A percentile compares a stretch with the other conserved stretches of the same genome.
Conservation (phyloP, 1,140 invertebrate genomes). For the Agrilus planipennis region DNA sequence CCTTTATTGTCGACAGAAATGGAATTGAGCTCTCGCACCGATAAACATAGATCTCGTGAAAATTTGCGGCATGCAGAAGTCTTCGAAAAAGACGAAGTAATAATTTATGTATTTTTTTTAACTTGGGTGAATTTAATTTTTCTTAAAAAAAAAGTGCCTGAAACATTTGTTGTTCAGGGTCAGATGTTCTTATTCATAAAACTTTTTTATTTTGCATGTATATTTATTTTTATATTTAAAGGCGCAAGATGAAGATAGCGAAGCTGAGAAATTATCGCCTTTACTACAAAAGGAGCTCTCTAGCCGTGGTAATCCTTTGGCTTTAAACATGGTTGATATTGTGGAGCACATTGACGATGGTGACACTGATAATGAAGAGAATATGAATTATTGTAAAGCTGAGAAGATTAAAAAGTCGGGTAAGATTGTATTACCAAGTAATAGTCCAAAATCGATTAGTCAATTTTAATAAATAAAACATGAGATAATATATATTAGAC, state of each 20-base stretch:
- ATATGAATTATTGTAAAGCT: slow-evolving; percentile 12
- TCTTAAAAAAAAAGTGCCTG: too few relatives aligned
- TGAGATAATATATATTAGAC: too few relatives aligned
- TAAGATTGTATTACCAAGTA: slow-evolving; percentile 8
- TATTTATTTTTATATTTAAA: slow-evolving; percentile 7
- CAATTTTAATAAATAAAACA: too few relatives aligned
- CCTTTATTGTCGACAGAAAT: slow-evolving; percentile 28
- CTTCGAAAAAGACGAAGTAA: slow-evolving; percentile 38
- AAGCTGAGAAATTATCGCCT: slow-evolving; percentile 67
- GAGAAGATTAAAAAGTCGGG: slow-evolving; percentile 15
- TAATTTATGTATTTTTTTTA: slow-evolving; percentile 4
- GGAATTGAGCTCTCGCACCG: slow-evolving; percentile 31
- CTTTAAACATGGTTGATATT: slow-evolving; percentile 36
- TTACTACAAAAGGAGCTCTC: slow-evolving; percentile 36
- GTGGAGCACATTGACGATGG: slow-evolving; percentile 44
- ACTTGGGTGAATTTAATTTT: too few relatives aligned
- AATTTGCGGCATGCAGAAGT: slow-evolving; percentile 44
- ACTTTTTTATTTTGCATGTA: neutral
- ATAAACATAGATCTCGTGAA: slow-evolving; percentile 32
- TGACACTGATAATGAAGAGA: slow-evolving; percentile 34
- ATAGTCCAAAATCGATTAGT: too few relatives aligned
- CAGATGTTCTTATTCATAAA: slow-evolving; percentile 6
- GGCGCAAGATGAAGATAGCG: slow-evolving; percentile 58
- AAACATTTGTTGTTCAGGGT: too few relatives aligned
- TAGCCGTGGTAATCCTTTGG: slow-evolving; percentile 19